Evolutionary conservation across 2,888 invertebrate genomes (phyloP), one percentile per base, ranked within the genome.

Genomic region (Platycnemis pennipes): DNA sequence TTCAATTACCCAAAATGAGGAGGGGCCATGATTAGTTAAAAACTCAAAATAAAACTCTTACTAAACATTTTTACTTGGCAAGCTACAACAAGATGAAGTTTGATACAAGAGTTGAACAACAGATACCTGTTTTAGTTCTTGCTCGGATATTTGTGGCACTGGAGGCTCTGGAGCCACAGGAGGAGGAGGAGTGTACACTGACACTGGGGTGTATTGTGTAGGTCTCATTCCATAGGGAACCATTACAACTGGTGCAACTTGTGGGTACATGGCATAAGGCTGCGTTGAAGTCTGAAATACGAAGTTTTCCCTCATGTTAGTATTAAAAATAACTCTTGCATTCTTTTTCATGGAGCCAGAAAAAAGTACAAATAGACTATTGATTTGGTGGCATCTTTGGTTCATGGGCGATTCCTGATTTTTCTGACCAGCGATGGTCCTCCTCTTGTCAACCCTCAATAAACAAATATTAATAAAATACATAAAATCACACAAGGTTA

Each of bases 221-320:
- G 94, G 95, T 69, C 96, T 95, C 95, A 96, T 95, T 5, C 96
- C 96, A 94, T 96, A 96, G 2, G 98, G 98, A 31, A 98, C 97
- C 97, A 98, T 97, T 96, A 98, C 97, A 95, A 98, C 97, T 4
- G 98, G 98, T 42, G 97, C 97, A 95, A 96, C 96, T 95, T 97
- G 97, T 77, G 97, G 96, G 95, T 97, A 96, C 77, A 95, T 94
- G 49, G 94, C 95, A 86, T 95, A 95, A 44, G 96, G 95, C 0
- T 97, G 96, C 94, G 97, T 96, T 94, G 96, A 96, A 42, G 95
- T 95, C 96, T 96, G 95, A 53, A 95, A 95, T 95, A n/a, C 69
- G 94, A 95, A 95, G 89, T 45, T 95, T 94, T n/a, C n/a, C n/a
- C n/a, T n/a, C 1, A 94, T 94, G 94, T n/a, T n/a, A n/a, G n/a